A percentile compares a stretch with the other conserved stretches of the same genome.
phyloP scores from a whole-genome alignment of 2,888 invertebrate species.

The Omphaloscelis lunosa region DNA sequence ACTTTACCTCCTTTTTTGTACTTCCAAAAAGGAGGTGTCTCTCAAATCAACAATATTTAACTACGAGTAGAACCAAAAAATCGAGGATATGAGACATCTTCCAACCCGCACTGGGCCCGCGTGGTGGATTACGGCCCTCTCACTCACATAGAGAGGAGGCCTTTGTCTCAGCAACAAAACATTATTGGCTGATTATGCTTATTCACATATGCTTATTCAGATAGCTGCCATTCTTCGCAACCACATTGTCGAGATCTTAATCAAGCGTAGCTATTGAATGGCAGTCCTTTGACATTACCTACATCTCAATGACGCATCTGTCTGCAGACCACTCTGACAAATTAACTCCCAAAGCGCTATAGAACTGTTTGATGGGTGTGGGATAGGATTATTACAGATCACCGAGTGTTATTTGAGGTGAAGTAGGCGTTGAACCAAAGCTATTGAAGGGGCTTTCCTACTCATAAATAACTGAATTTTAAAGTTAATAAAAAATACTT shows the following conservation, averaged over 20 bases:
- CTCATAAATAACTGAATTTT: background rate
- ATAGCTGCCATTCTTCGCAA: background rate
- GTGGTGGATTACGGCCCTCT: too few relatives aligned
- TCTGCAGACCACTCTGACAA: slow-evolving; percentile 1
- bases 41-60: too few relatives aligned
- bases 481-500: too few relatives aligned
- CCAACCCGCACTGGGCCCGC: too few relatives aligned
- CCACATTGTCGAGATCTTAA: background rate
- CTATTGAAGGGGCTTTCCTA: background rate
- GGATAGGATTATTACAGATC: background rate
- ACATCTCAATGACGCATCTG: background rate
- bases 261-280: background rate
- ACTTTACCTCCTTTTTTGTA: background rate
- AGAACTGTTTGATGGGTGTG: background rate
- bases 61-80: too few relatives aligned
- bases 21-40: too few relatives aligned
- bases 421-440: too few relatives aligned
- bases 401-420: background rate
- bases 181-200: too few relatives aligned
- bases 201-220: background rate
- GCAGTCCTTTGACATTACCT: background rate
- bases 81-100: too few relatives aligned
- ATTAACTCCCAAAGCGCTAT: slow-evolving; percentile 5
- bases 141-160: too few relatives aligned
- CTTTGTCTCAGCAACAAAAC: too few relatives aligned